Base-by-base conservation (phyloP, 2,888 invertebrate genomes). In the Sepioteuthis lessoniana region DNA sequence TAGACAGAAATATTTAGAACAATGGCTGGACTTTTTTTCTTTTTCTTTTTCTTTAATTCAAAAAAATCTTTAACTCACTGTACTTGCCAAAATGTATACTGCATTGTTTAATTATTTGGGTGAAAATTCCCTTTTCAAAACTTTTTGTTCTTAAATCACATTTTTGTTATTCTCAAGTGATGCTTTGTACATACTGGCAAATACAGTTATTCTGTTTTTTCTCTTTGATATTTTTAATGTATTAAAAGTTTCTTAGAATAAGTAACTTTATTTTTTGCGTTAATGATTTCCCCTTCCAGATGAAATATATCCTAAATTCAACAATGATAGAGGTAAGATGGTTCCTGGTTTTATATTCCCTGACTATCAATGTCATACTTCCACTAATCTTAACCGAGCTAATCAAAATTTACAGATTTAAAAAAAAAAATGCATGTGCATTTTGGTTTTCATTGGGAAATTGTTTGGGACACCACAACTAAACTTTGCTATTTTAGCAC, bases 251-350 rank as follows among this genome's bases (percentile, higher is more conserved):
- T 76, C 35, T 76, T 76, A 76, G 76, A 35, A 76, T 76, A 76
- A 76, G 76, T 76, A 76, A 76, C 76, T 76, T 76, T 10, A 76
- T 76, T 76, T n/a, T 76, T 76, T 92, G n/a, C 47, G 92, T 42
- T 42, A 28, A 92, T 92, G n/a, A 46, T 92, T 92, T 92, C 31
- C 42, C 42, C 46, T 92, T 92, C 92, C 92, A 92, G 92, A 92
- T 42, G 92, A 92, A 47, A 42, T 46, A 19, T 42, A 47, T 42
- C 47, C 92, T 92, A 92, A n/a, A 92, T 92, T 42, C 42, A 47
- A 92, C 92, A 92, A 92, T 46, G 92, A 92, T 92, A 42, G 92
- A 92, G 92, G 92, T 92, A 92, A 92, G 92, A 92, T 46, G 42
- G 42, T 92, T 46, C 92, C 92, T 92, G 38, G 42, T 92, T 92